A percentile compares a stretch with the other conserved stretches of the same genome.
Conservation (phyloP, 2,797 vertebrate genomes). For the Gouania willdenowi region DNA sequence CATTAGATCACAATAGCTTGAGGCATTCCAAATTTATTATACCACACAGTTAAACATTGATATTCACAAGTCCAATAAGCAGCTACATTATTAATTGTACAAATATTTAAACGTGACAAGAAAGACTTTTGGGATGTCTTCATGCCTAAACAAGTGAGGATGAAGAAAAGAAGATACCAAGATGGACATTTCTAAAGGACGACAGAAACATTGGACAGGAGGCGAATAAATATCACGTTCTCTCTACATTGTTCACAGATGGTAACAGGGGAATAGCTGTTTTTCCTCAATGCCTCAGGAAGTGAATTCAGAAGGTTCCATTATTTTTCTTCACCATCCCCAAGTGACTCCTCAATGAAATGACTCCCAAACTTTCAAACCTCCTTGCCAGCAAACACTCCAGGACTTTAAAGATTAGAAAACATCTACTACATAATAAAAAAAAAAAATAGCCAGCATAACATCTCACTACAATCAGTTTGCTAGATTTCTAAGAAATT, state of each 20-base stretch:
- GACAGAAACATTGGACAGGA: slow-evolving; percentile 3
- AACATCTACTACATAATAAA: no score
- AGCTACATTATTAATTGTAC: slow-evolving; percentile 39
- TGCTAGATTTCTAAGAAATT: neutral
- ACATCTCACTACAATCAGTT: neutral
- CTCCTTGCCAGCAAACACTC: slow-evolving; percentile 17
- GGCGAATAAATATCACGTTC: slow-evolving; percentile 1
- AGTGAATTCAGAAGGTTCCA: slow-evolving; percentile 40
- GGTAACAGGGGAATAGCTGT: slow-evolving; percentile 16
- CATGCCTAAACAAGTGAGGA: neutral
- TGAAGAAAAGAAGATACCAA: neutral
- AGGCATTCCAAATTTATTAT: slow-evolving; percentile 57
- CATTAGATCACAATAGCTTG: slow-evolving; percentile 60
- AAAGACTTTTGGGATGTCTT: slow-evolving; percentile 5
- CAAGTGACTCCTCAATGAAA: slow-evolving; percentile 34
- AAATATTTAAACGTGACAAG: slow-evolving; percentile 42
- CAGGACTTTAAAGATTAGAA: slow-evolving; percentile 8
- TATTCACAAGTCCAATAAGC: slow-evolving; percentile 28
- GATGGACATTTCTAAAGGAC: slow-evolving; percentile 8
- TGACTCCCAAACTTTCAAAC: slow-evolving; percentile 36
- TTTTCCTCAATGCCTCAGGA: slow-evolving; percentile 41
- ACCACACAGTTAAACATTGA: slow-evolving; percentile 53
- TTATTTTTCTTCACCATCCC: slow-evolving; percentile 42
- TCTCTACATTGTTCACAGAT: slow-evolving; percentile 34
- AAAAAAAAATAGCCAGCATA: no score